Evolutionary conservation across 2,888 invertebrate genomes (phyloP).

Genomic region (Notocelia uddmanniana): DNA sequence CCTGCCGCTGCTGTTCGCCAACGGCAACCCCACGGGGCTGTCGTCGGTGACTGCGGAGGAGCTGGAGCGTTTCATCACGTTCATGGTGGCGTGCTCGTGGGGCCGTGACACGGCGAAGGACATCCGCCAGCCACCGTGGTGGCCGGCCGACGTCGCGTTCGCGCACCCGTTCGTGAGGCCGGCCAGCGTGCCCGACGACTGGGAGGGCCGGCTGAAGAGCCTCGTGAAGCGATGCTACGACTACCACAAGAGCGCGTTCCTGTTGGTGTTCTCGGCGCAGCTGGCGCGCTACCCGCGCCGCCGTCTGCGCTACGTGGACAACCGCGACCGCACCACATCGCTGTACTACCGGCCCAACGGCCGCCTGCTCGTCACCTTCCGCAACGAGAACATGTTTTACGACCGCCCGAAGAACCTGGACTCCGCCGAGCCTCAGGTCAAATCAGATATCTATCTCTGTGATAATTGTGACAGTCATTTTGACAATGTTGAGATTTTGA

Average conservation of each 20-base stretch:
- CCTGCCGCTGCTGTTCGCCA: constrained; percentile 89
- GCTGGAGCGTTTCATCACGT: constrained; percentile 90
- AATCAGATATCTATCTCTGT: constrained; percentile 90
- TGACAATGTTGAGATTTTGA: constrained; percentile 77
- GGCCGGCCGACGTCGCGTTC: constrained; percentile 89
- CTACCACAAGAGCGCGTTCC: constrained; percentile 89
- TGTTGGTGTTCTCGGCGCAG: constrained; percentile 89
- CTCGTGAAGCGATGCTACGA: constrained; percentile 90
- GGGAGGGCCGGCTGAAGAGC: constrained; percentile 87
- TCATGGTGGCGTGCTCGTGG: constrained; percentile 91
- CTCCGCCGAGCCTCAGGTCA: constrained; percentile 80
- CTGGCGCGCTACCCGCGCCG: constrained; percentile 88
- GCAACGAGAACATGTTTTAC: constrained; percentile 90
- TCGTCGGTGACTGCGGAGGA: constrained; percentile 87
- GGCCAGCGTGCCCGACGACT: constrained; percentile 73
- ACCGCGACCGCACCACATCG: constrained; percentile 90
- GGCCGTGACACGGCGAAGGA: constrained; percentile 87
- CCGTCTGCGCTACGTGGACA: constrained; percentile 89
- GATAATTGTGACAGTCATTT: constrained; percentile 92
- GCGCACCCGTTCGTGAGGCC: constrained; percentile 88
- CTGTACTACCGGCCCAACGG: constrained; percentile 88
- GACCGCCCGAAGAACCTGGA: constrained; percentile 67
- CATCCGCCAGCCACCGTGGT: constrained; percentile 89
- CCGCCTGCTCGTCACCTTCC: constrained; percentile 89
- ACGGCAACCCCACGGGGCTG: constrained; percentile 89